Base-by-base conservation (phyloP, 64 coral and sea anemone genomes). In the Montipora foliosa region DNA sequence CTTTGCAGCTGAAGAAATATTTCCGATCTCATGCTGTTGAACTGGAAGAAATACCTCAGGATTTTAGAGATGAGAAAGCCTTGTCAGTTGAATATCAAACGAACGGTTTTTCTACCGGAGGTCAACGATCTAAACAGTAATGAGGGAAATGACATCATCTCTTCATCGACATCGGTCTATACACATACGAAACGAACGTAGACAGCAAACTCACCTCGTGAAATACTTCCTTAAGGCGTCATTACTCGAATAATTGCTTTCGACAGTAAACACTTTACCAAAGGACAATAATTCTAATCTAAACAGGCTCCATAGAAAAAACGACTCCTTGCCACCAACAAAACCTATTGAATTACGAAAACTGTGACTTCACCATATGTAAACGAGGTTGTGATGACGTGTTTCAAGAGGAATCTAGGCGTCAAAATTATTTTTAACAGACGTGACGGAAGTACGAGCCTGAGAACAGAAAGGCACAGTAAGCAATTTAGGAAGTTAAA, bases 281-380 rank as follows among this genome's bases (percentile, higher is more conserved):
- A 51, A 25, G 60, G 44, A 16, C 50, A 80, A 87, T 74, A 80
- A 87, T 79, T 78, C 51, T 72, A 46, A 83, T 47, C 20, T 48
- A 67, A 62, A 47, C 81, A 45, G 81, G 55, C 81, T 8, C 53
- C 53, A 57, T 6, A 67, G 55, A 25, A 77, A 78, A 44, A 67
- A 2, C 15, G 71, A 64, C 44, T 53, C 60, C 80, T 51, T 73
- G 20, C 85, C 76, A 88, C 45, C 25, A 66, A 62, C 83, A 64
- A 79, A 93, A 93, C 92, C 92, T 93, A 93, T 93, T 93, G 79
- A 88, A 85, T 80, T 93, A 88, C 92, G 92, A 87, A 93, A 81
- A 93, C 83, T 93, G 92, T 93, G 92, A 93, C 92, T 93, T 93
- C 92, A 93, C 88, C 83, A 86, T 79, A 93, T 93, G 92, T 78